Conservation (phyloP, 1,140 invertebrate genomes). For the Thaumetopoea pityocampa region DNA sequence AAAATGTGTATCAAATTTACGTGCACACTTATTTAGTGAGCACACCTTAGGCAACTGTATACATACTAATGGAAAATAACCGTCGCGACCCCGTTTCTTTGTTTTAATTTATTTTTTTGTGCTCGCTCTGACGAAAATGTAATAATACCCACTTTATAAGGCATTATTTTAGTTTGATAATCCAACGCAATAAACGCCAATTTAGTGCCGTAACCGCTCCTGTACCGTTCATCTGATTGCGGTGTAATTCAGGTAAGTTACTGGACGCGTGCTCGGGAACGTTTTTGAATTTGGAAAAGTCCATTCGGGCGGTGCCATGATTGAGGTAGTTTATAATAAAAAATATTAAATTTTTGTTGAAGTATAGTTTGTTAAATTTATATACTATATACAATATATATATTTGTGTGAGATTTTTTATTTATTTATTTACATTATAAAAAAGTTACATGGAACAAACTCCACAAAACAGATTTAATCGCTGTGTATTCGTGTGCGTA, state of each 20-base stretch:
- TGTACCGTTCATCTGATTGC: no score
- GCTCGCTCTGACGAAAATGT: constrained; percentile 25
- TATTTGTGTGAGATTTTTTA: no score
- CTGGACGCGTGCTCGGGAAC: no score
- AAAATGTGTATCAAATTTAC: constrained; percentile 1
- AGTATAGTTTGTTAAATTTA: no score
- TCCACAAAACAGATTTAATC: no score
- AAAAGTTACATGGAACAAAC: no score
- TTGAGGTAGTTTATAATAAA: neutral
- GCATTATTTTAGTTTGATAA: constrained; percentile 1
- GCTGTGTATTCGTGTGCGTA: no score
- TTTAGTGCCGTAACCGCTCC: no score
- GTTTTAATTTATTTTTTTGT: constrained; percentile 43
- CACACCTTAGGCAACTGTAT: constrained; percentile 24
- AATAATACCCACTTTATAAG: constrained; percentile 1
- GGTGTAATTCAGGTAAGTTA: no score
- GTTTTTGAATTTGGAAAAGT: no score
- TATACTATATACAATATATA: no score
- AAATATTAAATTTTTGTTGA: constrained; percentile 1
- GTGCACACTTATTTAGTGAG: constrained; percentile 22
- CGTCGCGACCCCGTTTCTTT: constrained; percentile 51
- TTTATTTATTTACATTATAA: no score
- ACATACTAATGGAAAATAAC: constrained; percentile 46
- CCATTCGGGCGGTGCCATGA: neutral
- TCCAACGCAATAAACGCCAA: neutral